Evolutionary conservation across 2,797 vertebrate genomes (phyloP), one percentile per base, ranked within the genome.

Genomic region (Cuculus canorus): DNA sequence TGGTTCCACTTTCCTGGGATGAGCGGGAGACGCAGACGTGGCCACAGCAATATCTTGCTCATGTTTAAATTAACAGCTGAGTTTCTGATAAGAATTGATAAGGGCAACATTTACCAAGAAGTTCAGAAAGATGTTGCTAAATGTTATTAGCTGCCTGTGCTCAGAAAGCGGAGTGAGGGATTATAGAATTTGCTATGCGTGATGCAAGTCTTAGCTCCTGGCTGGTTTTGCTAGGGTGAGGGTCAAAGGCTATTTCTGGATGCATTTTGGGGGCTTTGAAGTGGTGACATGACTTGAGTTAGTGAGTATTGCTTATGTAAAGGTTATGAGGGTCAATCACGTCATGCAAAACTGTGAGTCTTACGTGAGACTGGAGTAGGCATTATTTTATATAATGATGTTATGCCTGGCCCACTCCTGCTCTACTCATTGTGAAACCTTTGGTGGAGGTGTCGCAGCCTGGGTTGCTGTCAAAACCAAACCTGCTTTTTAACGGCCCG

Each of bases 11-110:
- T 81, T 33, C 39, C 60, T 35, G 43, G 24, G 17, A 1, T 35
- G 1, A 0, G 22, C 78, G 39, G 3, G 19, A 35, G 60, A 33
- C 52, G 37, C 22, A 65, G n/a, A 18, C 2, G 0, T 35, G 43
- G 15, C 52, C 50, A 32, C 48, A 52, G 48, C 30, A 73, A 22
- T 18, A 21, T 70, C 35, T 61, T 88, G 24, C 23, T 91, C 39
- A 4, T 64, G 37, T 93, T 82, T 92, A 76, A 69, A 24, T 47
- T 72, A 77, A 41, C 9, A 37, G 13, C 13, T 85, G 47, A n/a
- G 21, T 52, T 87, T 90, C 48, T 56, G 47, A 56, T 17, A 27
- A 48, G 32, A 17, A n/a, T n/a, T n/a, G n/a, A n/a, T n/a, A 11
- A 81, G 24, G n/a, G 13, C 32, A 86, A 47, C 5, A 4, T 64